phyloP scores from a whole-genome alignment of 1,140 invertebrate genomes.

The Andrena cerasifolii region DNA sequence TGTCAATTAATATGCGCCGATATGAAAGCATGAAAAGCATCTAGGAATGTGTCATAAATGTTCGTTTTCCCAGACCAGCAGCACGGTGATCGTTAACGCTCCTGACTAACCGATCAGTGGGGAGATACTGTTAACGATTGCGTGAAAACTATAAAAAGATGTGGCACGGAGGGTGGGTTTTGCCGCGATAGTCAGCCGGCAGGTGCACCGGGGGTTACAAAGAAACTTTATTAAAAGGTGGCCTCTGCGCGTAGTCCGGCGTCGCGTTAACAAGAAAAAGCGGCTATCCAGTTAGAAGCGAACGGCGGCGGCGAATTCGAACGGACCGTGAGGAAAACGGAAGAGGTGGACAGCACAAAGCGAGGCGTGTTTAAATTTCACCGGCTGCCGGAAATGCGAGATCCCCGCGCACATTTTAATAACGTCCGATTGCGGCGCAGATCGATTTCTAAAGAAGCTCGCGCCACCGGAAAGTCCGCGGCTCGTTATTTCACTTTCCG shows the following conservation, averaged over 20 bases:
- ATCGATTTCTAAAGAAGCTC: constrained; percentile 30
- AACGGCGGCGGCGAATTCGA: neutral
- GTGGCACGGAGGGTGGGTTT: constrained; percentile 6
- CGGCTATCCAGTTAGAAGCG: constrained; percentile 29
- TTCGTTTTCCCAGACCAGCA: too few relatives aligned
- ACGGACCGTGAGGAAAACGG: neutral
- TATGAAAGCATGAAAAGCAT: too few relatives aligned
- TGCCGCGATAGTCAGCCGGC: too few relatives aligned
- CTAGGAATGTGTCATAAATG: too few relatives aligned
- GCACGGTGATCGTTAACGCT: too few relatives aligned
- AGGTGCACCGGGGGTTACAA: constrained; percentile 5
- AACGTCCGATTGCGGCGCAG: neutral
- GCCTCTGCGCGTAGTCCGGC: neutral
- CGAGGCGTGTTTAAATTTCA: constrained; percentile 42
- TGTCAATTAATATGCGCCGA: too few relatives aligned
- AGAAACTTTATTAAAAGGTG: constrained; percentile 46
- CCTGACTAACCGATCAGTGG: too few relatives aligned
- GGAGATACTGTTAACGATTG: too few relatives aligned
- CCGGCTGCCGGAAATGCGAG: constrained; percentile 15
- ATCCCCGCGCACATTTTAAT: constrained; percentile 1
- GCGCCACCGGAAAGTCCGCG: neutral
- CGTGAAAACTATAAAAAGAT: too few relatives aligned
- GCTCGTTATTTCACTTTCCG: constrained; percentile 14
- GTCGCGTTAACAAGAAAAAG: constrained; percentile 20
- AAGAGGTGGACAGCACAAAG: constrained; percentile 11